Conservation (phyloP, 37 sponge, comb jelly and placozoan genomes). For the Chondrilla cf. caribensis region DNA sequence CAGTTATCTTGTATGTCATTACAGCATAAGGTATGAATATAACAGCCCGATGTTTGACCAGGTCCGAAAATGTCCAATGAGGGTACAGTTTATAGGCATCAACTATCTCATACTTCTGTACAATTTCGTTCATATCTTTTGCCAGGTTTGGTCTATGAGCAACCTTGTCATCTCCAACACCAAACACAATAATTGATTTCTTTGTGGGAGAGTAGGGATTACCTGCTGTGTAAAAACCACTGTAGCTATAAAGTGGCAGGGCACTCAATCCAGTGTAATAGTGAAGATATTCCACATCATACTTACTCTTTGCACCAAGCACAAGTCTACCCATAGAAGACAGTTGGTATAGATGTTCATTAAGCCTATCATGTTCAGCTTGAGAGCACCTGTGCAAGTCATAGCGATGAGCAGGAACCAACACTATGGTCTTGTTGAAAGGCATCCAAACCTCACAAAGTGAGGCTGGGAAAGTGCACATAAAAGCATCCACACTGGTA, state of each 20-base stretch:
- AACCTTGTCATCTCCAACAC: no score
- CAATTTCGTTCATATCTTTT: no score
- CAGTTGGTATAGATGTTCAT: slow-evolving; percentile 30
- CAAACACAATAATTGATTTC: slow-evolving; percentile 14
- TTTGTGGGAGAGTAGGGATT: slow-evolving; percentile 16
- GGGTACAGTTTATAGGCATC: neutral
- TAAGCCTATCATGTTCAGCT: slow-evolving; percentile 25
- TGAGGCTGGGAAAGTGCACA: slow-evolving; percentile 32
- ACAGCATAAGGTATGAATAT: slow-evolving; percentile 43
- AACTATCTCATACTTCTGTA: neutral
- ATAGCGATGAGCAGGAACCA: slow-evolving; percentile 42
- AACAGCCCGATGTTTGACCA: slow-evolving; percentile 32
- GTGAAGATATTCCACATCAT: slow-evolving; percentile 40
- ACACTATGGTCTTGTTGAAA: slow-evolving; percentile 44
- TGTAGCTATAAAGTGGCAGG: slow-evolving; percentile 26
- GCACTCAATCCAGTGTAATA: slow-evolving; percentile 40
- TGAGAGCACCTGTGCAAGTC: slow-evolving; percentile 35
- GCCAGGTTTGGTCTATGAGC: no score
- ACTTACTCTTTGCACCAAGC: slow-evolving; percentile 31
- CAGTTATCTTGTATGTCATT: slow-evolving; percentile 21
- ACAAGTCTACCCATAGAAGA: slow-evolving; percentile 26
- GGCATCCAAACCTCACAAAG: slow-evolving; percentile 56
- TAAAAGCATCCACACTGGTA: slow-evolving; percentile 30
- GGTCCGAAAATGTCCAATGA: slow-evolving; percentile 14
- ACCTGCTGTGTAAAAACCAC: slow-evolving; percentile 9